These are phyloP conservation scores for Tanypteryx hageni DNA, from an alignment of 2,888 invertebrate species.

Conservation along the genomic window DNA sequence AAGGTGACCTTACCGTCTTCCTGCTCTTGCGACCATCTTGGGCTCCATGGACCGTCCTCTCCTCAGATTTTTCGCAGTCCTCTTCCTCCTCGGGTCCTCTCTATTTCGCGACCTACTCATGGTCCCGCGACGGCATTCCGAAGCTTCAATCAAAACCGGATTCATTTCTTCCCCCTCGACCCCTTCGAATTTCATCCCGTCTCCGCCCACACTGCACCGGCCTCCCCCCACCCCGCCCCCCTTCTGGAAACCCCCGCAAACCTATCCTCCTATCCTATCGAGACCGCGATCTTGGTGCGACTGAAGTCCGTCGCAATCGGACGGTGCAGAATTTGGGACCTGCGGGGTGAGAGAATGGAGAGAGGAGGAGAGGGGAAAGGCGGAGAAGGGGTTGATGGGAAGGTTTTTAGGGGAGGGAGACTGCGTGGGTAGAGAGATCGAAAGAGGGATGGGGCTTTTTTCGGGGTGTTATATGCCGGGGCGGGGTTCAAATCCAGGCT, in stretches of 20 bases:
- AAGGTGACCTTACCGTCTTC: slow-evolving; percentile 41
- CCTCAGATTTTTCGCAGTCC: not conserved
- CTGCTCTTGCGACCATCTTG: slow-evolving; percentile 51
- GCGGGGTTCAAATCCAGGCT: slow-evolving; percentile 62
- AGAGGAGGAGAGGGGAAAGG: not conserved
- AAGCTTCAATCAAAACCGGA: not conserved
- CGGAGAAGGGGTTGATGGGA: slow-evolving; percentile 52
- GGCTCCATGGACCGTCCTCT: slow-evolving; percentile 23
- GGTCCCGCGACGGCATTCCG: not conserved
- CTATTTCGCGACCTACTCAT: not conserved
- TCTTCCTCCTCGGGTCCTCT: not conserved
- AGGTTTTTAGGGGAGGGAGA: slow-evolving; percentile 54
- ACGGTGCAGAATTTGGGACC: slow-evolving; percentile 64
- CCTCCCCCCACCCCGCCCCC: not conserved
- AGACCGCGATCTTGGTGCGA: slow-evolving; percentile 62
- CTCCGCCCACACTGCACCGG: not conserved
- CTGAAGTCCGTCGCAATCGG: slow-evolving; percentile 63
- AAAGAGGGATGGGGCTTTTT: slow-evolving; percentile 24
- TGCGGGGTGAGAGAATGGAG: slow-evolving; percentile 54
- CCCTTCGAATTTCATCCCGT: too few relatives aligned
- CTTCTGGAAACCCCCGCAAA: not conserved
- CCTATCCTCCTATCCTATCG: slow-evolving; percentile 36
- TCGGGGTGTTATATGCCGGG: slow-evolving; percentile 46
- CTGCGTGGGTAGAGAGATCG: slow-evolving; percentile 33
- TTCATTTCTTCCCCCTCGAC: not conserved